Conservation (phyloP, 2,113 vertebrate genomes). For the Caranx melampygus region DNA sequence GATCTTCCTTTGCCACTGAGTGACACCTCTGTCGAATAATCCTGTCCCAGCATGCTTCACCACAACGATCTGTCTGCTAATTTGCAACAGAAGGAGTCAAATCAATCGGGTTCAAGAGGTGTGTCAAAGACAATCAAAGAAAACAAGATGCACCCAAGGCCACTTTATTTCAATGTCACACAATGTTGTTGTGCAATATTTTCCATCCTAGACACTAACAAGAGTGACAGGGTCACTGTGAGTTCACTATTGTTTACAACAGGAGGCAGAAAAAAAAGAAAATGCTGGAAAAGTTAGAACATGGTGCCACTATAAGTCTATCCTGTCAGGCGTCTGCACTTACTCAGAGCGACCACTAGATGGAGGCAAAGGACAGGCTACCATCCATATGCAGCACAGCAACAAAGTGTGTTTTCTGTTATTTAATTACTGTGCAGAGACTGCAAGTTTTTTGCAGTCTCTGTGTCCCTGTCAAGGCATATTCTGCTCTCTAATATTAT, state of each 20-base stretch:
- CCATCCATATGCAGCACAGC: background rate
- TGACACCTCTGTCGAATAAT: background rate
- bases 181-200: no score
- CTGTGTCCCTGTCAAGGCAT: background rate
- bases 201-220: no score
- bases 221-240: no score
- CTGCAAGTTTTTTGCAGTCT: background rate
- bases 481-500: background rate
- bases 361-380: constrained; percentile 54
- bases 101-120: background rate
- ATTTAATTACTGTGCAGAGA: background rate
- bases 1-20: background rate
- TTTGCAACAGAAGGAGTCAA: background rate
- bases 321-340: constrained; percentile 1
- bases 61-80: background rate
- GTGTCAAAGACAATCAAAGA: background rate
- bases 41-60: background rate
- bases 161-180: no score
- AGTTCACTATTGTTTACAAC: no score
- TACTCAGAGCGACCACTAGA: constrained; percentile 21
- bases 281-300: no score
- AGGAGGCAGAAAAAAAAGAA: no score
- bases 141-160: no score
- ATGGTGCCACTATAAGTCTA: background rate
- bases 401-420: fast-evolving